These are phyloP conservation scores for Osmerus mordax DNA, from an alignment of 2,113 vertebrate species.

Conservation along the genomic window DNA sequence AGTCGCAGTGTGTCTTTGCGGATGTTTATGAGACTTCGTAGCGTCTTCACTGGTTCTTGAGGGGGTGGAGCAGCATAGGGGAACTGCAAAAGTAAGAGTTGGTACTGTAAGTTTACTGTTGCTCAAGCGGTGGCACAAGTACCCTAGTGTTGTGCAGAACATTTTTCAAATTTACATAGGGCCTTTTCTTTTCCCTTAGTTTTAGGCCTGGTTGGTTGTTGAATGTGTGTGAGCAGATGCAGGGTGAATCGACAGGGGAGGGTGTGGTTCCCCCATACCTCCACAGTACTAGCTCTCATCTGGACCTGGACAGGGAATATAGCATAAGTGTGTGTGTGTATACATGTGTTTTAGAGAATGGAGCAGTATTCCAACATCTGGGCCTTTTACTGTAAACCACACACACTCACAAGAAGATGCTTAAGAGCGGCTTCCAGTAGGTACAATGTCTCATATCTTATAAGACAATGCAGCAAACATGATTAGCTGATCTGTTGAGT, in stretches of 20 bases:
- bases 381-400: background rate
- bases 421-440: no score
- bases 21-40: constrained; percentile 95
- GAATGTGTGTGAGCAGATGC: constrained; percentile 35
- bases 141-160: no score
- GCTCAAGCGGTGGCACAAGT: no score
- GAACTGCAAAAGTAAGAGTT: constrained; percentile 75
- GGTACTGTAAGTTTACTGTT: background rate
- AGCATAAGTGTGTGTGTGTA: background rate
- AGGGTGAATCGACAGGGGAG: constrained; percentile 47
- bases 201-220: background rate
- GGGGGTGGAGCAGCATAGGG: constrained; percentile 95
- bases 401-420: background rate
- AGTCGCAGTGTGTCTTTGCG: constrained; percentile 96
- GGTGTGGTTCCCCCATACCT: constrained; percentile 55
- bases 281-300: constrained; percentile 46
- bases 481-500: no score
- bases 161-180: no score
- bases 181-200: no score
- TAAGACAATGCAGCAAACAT: no score
- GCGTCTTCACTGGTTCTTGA: constrained; percentile 95
- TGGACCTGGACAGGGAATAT: constrained; percentile 5
- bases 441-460: no score
- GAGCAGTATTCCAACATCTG: background rate
- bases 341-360: background rate